Evolutionary conservation across 2,888 invertebrate genomes (phyloP).

Genomic region (Teleogryllus oceanicus): DNA sequence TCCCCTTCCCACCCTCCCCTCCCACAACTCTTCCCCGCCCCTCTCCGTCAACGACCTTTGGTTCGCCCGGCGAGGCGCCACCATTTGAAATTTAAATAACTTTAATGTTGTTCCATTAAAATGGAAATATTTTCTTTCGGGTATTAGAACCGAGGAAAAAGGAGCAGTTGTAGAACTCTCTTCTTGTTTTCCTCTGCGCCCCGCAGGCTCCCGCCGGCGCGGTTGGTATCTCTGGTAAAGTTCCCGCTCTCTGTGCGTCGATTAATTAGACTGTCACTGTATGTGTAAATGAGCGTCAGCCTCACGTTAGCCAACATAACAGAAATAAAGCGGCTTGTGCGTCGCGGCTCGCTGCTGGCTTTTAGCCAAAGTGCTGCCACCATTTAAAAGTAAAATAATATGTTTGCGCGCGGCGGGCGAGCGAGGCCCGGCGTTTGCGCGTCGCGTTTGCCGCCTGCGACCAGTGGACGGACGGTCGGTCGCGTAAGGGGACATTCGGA

Average conservation of each 20-base stretch:
- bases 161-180: background rate
- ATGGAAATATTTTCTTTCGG: constrained; percentile 6
- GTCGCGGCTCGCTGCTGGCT: background rate
- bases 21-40: no score
- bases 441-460: no score
- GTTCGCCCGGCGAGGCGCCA: background rate
- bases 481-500: no score
- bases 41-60: background rate
- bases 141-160: background rate
- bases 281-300: background rate
- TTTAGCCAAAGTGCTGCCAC: background rate
- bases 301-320: background rate
- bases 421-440: background rate
- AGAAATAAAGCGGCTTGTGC: background rate
- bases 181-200: background rate
- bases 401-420: background rate
- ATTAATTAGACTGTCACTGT: background rate
- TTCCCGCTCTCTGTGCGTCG: background rate
- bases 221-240: background rate
- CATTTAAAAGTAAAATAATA: constrained; percentile 11
- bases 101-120: constrained; percentile 11
- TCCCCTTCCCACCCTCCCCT: no score
- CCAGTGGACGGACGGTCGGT: no score
- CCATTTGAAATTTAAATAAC: constrained; percentile 18
- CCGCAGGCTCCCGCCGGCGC: background rate